phyloP scores from a whole-genome alignment of 2,113 vertebrate genomes.

The Corvus hawaiiensis region DNA sequence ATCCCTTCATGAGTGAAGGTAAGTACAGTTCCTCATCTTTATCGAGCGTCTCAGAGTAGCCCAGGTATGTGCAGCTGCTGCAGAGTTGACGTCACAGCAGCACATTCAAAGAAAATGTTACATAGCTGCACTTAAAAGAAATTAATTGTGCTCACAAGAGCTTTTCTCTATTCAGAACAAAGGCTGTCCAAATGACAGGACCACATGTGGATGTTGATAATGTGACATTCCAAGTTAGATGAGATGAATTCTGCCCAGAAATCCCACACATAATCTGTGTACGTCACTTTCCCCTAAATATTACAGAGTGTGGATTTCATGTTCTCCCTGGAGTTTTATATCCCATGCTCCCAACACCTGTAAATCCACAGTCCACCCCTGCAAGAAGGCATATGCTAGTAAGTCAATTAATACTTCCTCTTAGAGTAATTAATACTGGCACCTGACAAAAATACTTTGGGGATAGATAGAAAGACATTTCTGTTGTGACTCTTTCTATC shows the following conservation, averaged over 20 bases:
- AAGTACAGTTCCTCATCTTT: background rate
- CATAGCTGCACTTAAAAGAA: background rate
- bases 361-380: background rate
- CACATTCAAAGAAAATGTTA: background rate
- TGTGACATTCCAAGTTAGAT: background rate
- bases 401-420: background rate
- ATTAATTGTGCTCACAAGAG: background rate
- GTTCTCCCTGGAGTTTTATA: background rate
- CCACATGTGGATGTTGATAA: background rate
- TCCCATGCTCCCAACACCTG: background rate
- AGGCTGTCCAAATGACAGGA: background rate
- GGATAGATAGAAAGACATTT: background rate
- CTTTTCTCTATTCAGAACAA: background rate
- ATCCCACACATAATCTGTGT: background rate
- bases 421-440: background rate
- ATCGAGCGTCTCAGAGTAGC: background rate
- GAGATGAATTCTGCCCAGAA: background rate
- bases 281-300: background rate
- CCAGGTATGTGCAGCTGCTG: background rate
- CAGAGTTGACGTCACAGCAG: background rate
- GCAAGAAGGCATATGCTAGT: background rate
- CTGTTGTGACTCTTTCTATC: background rate
- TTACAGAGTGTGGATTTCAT: background rate
- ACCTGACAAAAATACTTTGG: background rate
- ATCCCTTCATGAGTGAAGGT: background rate